phyloP scores from a whole-genome alignment of 2,888 invertebrate genomes.

The Drosophila atroscutellata region DNA sequence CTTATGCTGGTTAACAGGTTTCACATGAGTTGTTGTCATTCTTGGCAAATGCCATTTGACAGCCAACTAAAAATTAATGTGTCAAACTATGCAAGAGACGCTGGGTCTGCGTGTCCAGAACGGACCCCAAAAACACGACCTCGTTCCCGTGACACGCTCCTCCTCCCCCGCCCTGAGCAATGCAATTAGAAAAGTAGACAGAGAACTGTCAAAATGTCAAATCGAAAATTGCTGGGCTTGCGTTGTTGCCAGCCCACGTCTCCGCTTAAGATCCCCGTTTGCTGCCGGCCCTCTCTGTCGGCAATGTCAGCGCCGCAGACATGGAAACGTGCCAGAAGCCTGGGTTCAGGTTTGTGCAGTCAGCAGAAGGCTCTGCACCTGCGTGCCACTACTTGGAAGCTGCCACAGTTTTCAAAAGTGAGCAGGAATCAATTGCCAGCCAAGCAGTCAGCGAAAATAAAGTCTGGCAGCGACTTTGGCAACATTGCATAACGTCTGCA shows the following conservation, averaged over 20 bases:
- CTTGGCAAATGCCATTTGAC: slow-evolving; percentile 46
- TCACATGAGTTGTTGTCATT: slow-evolving; percentile 68
- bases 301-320: slow-evolving; percentile 46
- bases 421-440: slow-evolving; percentile 42
- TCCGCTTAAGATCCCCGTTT: background rate
- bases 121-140: slow-evolving; percentile 28
- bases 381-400: slow-evolving; percentile 18
- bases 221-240: slow-evolving; percentile 76
- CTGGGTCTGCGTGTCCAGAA: slow-evolving; percentile 49
- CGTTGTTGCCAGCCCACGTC: slow-evolving; percentile 30
- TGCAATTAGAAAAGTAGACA: slow-evolving; percentile 72
- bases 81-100: slow-evolving; percentile 73
- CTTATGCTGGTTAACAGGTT: slow-evolving; percentile 1
- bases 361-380: slow-evolving; percentile 34
- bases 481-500: slow-evolving; percentile 49
- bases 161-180: background rate
- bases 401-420: slow-evolving; percentile 28
- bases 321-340: slow-evolving; percentile 40
- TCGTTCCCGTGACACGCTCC: background rate
- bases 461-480: slow-evolving; percentile 20
- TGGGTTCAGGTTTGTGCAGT: slow-evolving; percentile 40
- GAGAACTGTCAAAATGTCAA: slow-evolving; percentile 76
- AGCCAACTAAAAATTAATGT: slow-evolving; percentile 71
- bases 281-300: slow-evolving; percentile 2
- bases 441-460: slow-evolving; percentile 3